Evolutionary conservation across 2,888 invertebrate genomes (phyloP), one percentile per base, ranked within the genome.

Genomic region (Drosophila mercatorum): DNA sequence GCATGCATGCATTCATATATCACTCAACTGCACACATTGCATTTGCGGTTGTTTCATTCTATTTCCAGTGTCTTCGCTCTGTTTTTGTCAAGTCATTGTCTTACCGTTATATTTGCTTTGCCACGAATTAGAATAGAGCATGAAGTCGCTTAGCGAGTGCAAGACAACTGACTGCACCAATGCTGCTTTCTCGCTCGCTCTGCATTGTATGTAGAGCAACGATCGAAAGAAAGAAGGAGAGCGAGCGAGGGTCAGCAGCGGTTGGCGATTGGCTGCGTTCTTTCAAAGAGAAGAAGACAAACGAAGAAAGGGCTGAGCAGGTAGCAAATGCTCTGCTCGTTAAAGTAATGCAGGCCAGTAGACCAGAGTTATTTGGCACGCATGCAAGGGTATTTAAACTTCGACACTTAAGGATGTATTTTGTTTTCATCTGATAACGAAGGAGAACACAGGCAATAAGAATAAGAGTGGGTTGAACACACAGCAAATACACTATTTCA

Each of bases 1-100:
- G 17, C 22, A 26, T 14, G 5, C 31, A 7, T 40, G 7, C 22
- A 26, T 40, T 2, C 31, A 31, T 31, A 49, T 34, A 17, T 34
- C 31, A 34, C 31, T 34, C 17, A 51, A 51, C 49, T 34, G 17
- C 17, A 51, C 34, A 17, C 31, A 51, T 51, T 51, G 31, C 31
- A 51, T 51, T 34, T 51, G 49, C 11, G 49, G 49, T 34, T 51
- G 34, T 34, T 51, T 34, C 31, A 51, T 51, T 17, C 51, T 12
- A 41, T 31, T 55, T 38, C 14, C 11, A 22, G 14, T 14, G 38
- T 10, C 36, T 26, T 38, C 38, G 34, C 22, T 53, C 14, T 26
- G 26, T 26, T 38, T 34, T 17, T 22, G 51, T 22, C 51, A 36
- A 51, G 17, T 22, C 51, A 51, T 51, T 51, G 51, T 51, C 11